These are phyloP conservation scores for Numida meleagris DNA, from an alignment of 2,113 vertebrate species.

Conservation along the genomic window DNA sequence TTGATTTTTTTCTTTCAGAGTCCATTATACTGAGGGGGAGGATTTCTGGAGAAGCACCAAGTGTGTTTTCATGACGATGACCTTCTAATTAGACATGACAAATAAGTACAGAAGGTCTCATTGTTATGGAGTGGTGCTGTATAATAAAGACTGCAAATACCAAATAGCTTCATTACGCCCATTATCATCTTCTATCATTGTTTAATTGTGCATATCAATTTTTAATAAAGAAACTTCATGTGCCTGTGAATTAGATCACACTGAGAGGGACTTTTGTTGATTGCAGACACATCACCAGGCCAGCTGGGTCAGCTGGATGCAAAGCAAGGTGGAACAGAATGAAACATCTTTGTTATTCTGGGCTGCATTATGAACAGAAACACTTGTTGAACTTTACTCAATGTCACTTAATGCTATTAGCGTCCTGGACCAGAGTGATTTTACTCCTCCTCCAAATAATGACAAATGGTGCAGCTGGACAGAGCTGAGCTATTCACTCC, in stretches of 20 bases:
- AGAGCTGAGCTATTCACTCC: conserved; percentile 37
- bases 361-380: background rate
- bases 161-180: conserved; percentile 25
- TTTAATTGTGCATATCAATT: conserved; percentile 41
- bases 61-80: background rate
- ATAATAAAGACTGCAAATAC: conserved; percentile 32
- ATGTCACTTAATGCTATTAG: conserved; percentile 16
- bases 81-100: background rate
- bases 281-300: background rate
- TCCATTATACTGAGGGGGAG: background rate
- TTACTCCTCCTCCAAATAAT: conserved; percentile 14
- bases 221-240: conserved; percentile 35
- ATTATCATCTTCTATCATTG: conserved; percentile 12
- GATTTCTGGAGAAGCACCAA: background rate
- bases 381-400: conserved; percentile 10
- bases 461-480: conserved; percentile 42
- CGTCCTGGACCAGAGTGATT: conserved; percentile 13
- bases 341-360: background rate
- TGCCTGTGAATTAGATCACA: background rate
- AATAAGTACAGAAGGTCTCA: conserved; percentile 7
- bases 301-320: background rate
- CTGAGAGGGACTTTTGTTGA: background rate
- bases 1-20: background rate
- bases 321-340: background rate
- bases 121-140: background rate